phyloP scores from a whole-genome alignment of 1,140 invertebrate genomes.

The Radopholus similis region DNA sequence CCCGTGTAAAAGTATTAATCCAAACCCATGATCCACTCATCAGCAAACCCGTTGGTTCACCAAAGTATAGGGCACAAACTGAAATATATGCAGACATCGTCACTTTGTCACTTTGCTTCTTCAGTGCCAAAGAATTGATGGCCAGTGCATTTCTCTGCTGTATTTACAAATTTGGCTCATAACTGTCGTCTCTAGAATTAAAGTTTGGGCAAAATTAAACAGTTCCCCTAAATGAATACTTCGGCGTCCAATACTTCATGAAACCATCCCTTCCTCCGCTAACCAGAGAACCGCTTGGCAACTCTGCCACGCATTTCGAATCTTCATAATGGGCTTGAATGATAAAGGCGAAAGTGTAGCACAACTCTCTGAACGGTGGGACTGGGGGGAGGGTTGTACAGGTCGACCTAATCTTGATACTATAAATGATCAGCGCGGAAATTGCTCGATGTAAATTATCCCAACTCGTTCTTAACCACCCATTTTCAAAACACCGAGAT shows the following conservation, averaged over 20 bases:
- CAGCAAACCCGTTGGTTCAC: constrained; percentile 7
- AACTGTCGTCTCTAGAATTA: constrained; percentile 2
- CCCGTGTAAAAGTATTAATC: background rate
- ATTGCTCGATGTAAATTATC: too few species aligned
- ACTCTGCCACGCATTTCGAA: too few species aligned
- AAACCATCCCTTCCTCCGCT: constrained; percentile 21
- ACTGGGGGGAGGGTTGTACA: too few species aligned
- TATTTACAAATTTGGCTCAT: background rate
- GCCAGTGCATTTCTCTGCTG: constrained; percentile 6
- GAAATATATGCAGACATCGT: constrained; percentile 8
- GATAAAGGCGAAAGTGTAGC: too few species aligned
- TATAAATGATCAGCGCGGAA: too few species aligned
- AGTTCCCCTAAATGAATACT: background rate
- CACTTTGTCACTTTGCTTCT: background rate
- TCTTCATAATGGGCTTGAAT: too few species aligned
- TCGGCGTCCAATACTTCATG: constrained; percentile 19
- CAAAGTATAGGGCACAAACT: constrained; percentile 37
- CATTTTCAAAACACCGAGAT: too few species aligned
- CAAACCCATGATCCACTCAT: constrained; percentile 17
- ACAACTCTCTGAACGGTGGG: too few species aligned
- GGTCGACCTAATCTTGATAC: too few species aligned
- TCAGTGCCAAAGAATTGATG: constrained; percentile 21
- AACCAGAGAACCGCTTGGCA: too few species aligned
- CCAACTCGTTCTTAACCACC: too few species aligned
- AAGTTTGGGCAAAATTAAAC: background rate